Conservation (phyloP, 2,888 invertebrate species). For the Aproaerema taeniolella region DNA sequence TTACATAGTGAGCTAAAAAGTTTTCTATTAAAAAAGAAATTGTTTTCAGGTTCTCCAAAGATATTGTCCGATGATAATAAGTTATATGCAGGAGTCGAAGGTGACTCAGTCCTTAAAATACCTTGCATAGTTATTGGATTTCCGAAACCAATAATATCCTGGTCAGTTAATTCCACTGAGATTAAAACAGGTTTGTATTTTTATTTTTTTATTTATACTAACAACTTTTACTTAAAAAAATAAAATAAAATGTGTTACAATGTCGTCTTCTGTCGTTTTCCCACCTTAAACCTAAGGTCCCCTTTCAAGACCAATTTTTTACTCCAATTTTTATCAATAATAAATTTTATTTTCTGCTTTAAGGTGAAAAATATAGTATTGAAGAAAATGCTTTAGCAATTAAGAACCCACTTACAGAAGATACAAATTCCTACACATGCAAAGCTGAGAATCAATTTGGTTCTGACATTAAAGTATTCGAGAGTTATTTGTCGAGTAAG, state of each 20-base stretch:
- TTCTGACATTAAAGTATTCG: constrained; percentile 11
- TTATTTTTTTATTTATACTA: too few species aligned
- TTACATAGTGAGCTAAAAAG: too few species aligned
- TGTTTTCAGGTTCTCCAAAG: constrained; percentile 2
- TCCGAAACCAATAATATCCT: constrained; percentile 23
- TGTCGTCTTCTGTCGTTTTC: too few species aligned
- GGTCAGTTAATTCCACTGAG: constrained; percentile 17
- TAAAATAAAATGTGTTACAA: too few species aligned
- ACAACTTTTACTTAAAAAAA: too few species aligned
- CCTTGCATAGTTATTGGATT: constrained; percentile 26
- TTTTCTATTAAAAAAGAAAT: too few species aligned
- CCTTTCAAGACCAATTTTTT: too few species aligned
- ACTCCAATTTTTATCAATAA: too few species aligned
- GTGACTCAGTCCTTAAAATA: constrained; percentile 21
- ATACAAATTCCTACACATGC: constrained; percentile 20
- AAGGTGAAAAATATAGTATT: constrained; percentile 20
- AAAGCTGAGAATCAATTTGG: constrained; percentile 23
- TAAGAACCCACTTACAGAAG: constrained; percentile 18
- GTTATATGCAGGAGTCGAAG: constrained; percentile 1
- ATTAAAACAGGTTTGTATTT: too few species aligned
- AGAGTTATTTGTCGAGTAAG: neutral
- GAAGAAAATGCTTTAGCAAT: constrained; percentile 17
- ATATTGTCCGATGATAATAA: neutral
- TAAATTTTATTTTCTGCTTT: too few species aligned
- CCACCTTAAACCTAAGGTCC: too few species aligned